Conservation (phyloP, 2,888 invertebrate species). For the Cerastis rubricosa region DNA sequence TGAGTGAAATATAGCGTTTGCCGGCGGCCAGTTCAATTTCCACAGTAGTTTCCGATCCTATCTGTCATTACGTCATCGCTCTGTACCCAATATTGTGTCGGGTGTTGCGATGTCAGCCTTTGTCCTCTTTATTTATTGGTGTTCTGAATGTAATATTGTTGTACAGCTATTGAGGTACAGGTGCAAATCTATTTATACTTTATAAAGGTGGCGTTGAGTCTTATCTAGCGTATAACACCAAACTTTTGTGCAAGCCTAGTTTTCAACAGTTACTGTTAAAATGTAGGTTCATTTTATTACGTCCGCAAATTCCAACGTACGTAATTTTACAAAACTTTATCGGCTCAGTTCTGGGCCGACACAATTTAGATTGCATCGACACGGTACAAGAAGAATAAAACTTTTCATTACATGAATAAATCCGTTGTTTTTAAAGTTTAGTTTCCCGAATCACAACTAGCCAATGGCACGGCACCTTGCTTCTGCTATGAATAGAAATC, state of each 20-base stretch:
- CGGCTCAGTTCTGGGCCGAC: too few species aligned
- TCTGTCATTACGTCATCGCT: slow-evolving; percentile 83
- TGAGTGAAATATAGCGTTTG: slow-evolving; percentile 80
- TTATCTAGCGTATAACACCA: neutral
- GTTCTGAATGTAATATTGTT: slow-evolving; percentile 40
- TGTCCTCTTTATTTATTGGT: slow-evolving; percentile 75
- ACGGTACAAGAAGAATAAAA: neutral
- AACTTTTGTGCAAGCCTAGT: neutral
- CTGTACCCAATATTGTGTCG: slow-evolving; percentile 73
- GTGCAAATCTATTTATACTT: neutral
- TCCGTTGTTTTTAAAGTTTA: neutral
- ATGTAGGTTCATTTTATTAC: neutral
- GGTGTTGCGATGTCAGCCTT: slow-evolving; percentile 70
- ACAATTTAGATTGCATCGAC: too few species aligned
- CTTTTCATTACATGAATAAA: neutral
- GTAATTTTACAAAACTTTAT: neutral
- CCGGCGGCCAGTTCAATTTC: slow-evolving; percentile 78
- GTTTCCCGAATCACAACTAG: neutral
- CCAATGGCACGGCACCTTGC: neutral
- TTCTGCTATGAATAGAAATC: neutral
- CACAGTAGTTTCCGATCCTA: slow-evolving; percentile 75
- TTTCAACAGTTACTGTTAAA: neutral
- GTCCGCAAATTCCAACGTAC: neutral
- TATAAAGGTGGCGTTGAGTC: neutral
- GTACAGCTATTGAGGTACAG: neutral